Base-by-base conservation (phyloP, 2,888 invertebrate genomes). In the Agrilus mali region DNA sequence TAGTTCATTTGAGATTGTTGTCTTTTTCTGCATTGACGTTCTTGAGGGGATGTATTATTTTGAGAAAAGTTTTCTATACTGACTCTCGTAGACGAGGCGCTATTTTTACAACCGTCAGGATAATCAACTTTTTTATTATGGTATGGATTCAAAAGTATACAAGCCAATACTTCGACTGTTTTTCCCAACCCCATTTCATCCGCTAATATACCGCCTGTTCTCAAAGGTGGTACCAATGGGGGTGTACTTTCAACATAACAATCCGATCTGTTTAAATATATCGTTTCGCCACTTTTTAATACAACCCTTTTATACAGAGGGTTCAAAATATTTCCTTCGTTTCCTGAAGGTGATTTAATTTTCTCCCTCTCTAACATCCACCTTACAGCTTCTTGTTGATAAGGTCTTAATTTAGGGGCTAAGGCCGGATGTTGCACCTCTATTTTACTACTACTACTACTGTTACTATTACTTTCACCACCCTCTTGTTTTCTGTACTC, bases 121-220 rank as follows among this genome's bases (percentile, higher is more conserved):
- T n/a, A n/a, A 39, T 33, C 8, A 8, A 8, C 10, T 40, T 47
- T 37, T 47, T 41, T 42, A 47, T 38, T 13, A n/a, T n/a, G n/a
- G 37, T 63, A 56, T 2, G 64, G 71, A 60, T 83, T 70, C 3
- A 70, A 60, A 40, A 85, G 60, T 51, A 85, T 72, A 43, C 78
- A 71, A 2, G 80, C 75, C 32, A 86, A 58, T 10, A 85, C 73
- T 65, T 86, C 85, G 0, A 86, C 79, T 0, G 86, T 86, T 68
- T 86, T 86, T 0, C 86, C 86, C 17, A 86, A 65, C 0, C 86
- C 86, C 85, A 86, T 86, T 65, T 86, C 85, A 61, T 86, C 86
- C 2, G 83, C 84, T 38, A 86, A 65, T 48, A 86, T 82, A 1
- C 85, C 85, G 12, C 84, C 83, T 2, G 70, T 73, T 7, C 72